Evolutionary conservation across 1,140 invertebrate genomes (phyloP).

Genomic region (Drosophila quadrilineata): DNA sequence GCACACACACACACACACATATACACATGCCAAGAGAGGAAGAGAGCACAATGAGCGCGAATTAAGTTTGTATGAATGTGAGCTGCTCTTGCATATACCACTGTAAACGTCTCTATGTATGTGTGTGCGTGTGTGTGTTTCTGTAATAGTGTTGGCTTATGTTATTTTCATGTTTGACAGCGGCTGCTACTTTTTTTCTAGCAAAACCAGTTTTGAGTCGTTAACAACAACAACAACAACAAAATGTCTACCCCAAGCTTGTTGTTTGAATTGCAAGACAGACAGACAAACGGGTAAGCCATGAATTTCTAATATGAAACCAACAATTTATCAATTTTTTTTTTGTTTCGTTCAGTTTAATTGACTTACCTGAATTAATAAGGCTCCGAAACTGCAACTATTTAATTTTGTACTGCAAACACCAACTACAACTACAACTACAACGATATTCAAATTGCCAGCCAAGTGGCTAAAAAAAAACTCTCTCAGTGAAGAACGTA

Average conservation of each 20-base stretch:
- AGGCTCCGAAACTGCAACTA: slow-evolving; percentile 7
- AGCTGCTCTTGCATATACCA: slow-evolving; percentile 7
- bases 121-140: slow-evolving; percentile 3
- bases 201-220: slow-evolving; percentile 61
- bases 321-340: slow-evolving; percentile 17
- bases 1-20: slow-evolving; percentile 25
- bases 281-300: background rate
- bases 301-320: slow-evolving; percentile 17
- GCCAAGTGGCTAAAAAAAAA: slow-evolving; percentile 14
- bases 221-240: slow-evolving; percentile 27
- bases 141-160: slow-evolving; percentile 10
- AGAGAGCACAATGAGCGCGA: slow-evolving; percentile 60
- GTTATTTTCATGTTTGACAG: slow-evolving; percentile 54
- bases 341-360: too few species aligned
- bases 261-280: slow-evolving; percentile 8
- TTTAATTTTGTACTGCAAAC: background rate
- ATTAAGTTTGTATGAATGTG: slow-evolving; percentile 39
- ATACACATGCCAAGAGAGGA: slow-evolving; percentile 2
- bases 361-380: slow-evolving; percentile 1
- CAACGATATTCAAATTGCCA: background rate
- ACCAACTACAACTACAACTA: slow-evolving; percentile 11
- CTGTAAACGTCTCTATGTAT: background rate
- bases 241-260: slow-evolving; percentile 37
- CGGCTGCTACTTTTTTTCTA: slow-evolving; percentile 48
- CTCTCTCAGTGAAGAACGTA: too few species aligned